Conservation (phyloP, 2,888 invertebrate genomes). For the Carcina quercana region DNA sequence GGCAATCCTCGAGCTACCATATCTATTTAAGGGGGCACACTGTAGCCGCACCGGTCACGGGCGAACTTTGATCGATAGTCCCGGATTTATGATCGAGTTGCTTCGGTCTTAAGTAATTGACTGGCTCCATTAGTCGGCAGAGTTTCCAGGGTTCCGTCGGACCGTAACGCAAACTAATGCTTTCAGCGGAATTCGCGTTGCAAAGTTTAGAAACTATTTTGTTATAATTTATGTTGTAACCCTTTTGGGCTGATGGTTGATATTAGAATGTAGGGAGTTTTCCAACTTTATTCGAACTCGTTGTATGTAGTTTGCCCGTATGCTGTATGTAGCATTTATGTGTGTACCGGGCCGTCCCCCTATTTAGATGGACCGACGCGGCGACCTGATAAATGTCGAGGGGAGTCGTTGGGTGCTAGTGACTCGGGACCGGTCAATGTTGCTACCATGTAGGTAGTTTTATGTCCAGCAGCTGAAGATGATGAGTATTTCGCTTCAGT, state of each 20-base stretch:
- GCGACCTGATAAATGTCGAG: no score
- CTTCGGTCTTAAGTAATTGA: slow-evolving; percentile 70
- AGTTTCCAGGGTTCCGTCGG: slow-evolving; percentile 23
- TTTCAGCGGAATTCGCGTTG: slow-evolving; percentile 3
- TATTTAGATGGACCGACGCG: no score
- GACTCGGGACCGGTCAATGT: no score
- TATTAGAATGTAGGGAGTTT: no score
- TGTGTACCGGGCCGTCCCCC: no score
- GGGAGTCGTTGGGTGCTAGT: no score
- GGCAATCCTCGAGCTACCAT: neutral
- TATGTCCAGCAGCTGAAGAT: no score
- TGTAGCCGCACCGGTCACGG: slow-evolving; percentile 20
- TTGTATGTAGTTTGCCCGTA: no score
- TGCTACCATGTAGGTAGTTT: no score
- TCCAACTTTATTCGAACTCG: no score
- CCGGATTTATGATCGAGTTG: slow-evolving; percentile 64
- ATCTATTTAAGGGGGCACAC: neutral
- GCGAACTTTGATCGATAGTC: slow-evolving; percentile 67
- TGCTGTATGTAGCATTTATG: no score
- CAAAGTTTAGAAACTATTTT: neutral
- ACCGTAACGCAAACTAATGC: slow-evolving; percentile 17
- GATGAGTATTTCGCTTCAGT: no score
- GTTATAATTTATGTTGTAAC: neutral
- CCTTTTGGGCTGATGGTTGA: neutral
- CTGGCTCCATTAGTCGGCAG: slow-evolving; percentile 54